Evolutionary conservation across 2,888 invertebrate species (phyloP), one percentile per base, ranked within the genome.

Genomic region (Eilema griseolum): DNA sequence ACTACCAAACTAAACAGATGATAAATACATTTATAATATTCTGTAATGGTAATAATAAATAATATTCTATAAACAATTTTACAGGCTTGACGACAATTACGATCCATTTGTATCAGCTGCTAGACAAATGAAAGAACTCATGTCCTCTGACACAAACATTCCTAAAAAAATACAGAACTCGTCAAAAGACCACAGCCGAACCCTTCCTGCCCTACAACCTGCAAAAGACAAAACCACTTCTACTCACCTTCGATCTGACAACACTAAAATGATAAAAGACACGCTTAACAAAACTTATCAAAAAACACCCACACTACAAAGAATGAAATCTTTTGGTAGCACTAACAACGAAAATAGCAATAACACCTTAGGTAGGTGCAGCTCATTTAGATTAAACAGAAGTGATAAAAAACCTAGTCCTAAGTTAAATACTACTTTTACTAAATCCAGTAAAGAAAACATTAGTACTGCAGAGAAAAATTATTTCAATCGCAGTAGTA

Each of bases 51-150:
- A 16, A 33, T 28, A 24, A 52, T 12, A 52, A n/a, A 33, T 67
- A 67, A 67, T 23, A 72, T 77, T 79, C 75, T 75, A 70, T 71
- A 66, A 61, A 76, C 69, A 75, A 78, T 78, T 81, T 94, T 93
- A 83, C 94, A 95, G 95, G 86, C 84, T 93, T 79, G 95, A 95
- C 81, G 96, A 96, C 84, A 95, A 92, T 83, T 98, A 98, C 92
- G 97, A 98, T 91, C 98, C 98, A 66, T 98, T 97, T 91, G 92
- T 96, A 80, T 96, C 97, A 79, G 98, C 98, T 64, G 97, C 98
- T 92, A 97, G 97, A 78, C 98, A 98, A 93, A 96, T 98, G 94
- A 97, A 97, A 92, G 98, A 98, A 87, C 96, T 98, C 52, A 96
- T 98, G 92, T 97, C 97, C 66, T 96, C 97, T 73, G 96, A 97